Conservation (phyloP, 2,888 invertebrate species). For the Drosophila nigricruria region DNA sequence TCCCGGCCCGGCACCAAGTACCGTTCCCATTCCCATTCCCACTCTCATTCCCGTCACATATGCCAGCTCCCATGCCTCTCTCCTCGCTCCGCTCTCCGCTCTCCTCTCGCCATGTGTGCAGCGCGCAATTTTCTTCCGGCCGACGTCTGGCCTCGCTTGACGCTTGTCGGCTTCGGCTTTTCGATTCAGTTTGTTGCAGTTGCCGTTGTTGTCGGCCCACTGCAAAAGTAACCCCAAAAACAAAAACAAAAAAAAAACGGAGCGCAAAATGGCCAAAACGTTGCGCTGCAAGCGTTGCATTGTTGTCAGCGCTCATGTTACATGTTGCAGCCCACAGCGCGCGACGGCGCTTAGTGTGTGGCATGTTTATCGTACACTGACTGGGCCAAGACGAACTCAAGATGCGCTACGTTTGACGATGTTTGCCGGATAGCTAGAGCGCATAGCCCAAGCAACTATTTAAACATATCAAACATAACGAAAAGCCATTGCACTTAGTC, state of each 20-base stretch:
- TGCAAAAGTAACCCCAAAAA: constrained; percentile 60
- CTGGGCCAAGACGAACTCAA: constrained; percentile 44
- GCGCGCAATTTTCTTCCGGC: constrained; percentile 71
- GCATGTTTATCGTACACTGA: constrained; percentile 49
- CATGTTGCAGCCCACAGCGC: constrained; percentile 46
- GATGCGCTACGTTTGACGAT: constrained; percentile 50
- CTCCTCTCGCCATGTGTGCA: constrained; percentile 13
- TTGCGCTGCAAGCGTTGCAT: constrained; percentile 60
- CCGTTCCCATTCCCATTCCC: constrained; percentile 12
- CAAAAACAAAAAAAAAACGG: constrained; percentile 30
- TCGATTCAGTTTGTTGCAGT: constrained; percentile 13
- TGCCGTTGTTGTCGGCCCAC: constrained; percentile 21
- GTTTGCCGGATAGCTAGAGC: background rate
- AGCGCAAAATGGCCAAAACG: constrained; percentile 70
- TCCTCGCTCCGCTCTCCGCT: too few relatives aligned
- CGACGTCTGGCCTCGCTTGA: constrained; percentile 34
- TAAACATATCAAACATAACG: background rate
- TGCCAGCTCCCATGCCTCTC: constrained; percentile 24
- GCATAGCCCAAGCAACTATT: background rate
- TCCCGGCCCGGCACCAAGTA: constrained; percentile 20
- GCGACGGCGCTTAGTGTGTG: constrained; percentile 70
- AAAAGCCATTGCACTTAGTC: constrained; percentile 3
- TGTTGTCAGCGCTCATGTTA: constrained; percentile 76
- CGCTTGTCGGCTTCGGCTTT: constrained; percentile 31
- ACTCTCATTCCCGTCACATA: background rate